These are phyloP conservation scores for Lacanobia oleracea DNA, from an alignment of 2,888 invertebrate species.

Conservation along the genomic window DNA sequence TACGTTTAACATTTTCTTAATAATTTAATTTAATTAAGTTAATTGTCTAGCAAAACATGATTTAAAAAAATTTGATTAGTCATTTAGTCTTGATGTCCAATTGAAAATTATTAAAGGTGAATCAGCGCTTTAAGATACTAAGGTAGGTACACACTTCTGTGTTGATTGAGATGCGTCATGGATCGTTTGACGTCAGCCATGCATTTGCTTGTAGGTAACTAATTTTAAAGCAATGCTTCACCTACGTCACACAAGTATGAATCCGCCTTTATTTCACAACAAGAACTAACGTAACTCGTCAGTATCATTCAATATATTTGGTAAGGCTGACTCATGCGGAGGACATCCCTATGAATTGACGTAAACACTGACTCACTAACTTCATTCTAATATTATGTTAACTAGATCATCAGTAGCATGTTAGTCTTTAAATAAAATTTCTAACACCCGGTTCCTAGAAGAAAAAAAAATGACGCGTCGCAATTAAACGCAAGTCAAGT, in stretches of 20 bases:
- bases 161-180: neutral
- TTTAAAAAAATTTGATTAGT: neutral
- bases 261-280: constrained; percentile 14
- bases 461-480: neutral
- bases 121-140: neutral
- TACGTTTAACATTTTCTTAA: no score
- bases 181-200: constrained; percentile 3
- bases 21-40: no score
- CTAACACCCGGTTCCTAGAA: neutral
- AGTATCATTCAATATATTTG: constrained; percentile 5
- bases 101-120: neutral
- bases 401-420: neutral
- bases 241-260: constrained; percentile 1
- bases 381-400: constrained; percentile 4
- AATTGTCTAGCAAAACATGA: no score
- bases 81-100: neutral
- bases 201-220: neutral
- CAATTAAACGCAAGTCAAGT: neutral
- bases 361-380: constrained; percentile 36
- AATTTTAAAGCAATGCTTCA: neutral
- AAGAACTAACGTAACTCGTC: neutral
- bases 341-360: constrained; percentile 18
- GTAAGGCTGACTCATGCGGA: constrained; percentile 22
- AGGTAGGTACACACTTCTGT: no score
- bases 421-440: constrained; percentile 12